These are phyloP conservation scores for Meles meles DNA, from an alignment of 2,113 vertebrate species.

Conservation along the genomic window DNA sequence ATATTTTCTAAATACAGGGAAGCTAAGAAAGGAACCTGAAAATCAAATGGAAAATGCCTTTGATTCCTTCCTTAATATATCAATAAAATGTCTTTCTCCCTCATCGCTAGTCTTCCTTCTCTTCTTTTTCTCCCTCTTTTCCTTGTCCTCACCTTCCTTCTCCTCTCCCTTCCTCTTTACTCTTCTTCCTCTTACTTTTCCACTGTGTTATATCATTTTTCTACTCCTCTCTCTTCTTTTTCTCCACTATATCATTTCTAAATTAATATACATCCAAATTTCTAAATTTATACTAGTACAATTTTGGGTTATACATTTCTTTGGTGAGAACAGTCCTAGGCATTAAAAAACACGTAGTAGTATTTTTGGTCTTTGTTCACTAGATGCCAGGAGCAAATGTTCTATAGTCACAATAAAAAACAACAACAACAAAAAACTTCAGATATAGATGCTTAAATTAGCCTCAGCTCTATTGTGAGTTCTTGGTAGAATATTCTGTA, in stretches of 20 bases:
- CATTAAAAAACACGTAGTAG: background rate
- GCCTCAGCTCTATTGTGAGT: background rate
- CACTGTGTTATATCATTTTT: background rate
- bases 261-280: background rate
- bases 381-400: background rate
- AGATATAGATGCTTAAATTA: background rate
- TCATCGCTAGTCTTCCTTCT: background rate
- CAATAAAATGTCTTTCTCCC: background rate
- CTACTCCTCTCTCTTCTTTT: background rate
- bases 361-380: background rate
- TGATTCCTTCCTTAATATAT: background rate
- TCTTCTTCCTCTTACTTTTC: background rate
- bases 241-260: background rate
- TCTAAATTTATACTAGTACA: background rate
- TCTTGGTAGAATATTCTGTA: background rate
- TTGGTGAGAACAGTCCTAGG: background rate
- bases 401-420: background rate
- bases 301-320: background rate
- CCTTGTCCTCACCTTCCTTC: fast-evolving
- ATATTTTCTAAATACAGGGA: background rate
- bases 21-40: background rate
- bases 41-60: background rate
- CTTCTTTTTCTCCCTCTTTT: background rate
- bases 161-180: fast-evolving
- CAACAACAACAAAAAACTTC: background rate